Evolutionary conservation across 2,797 vertebrate genomes (phyloP).

Genomic region (Clarias laeviceps): DNA sequence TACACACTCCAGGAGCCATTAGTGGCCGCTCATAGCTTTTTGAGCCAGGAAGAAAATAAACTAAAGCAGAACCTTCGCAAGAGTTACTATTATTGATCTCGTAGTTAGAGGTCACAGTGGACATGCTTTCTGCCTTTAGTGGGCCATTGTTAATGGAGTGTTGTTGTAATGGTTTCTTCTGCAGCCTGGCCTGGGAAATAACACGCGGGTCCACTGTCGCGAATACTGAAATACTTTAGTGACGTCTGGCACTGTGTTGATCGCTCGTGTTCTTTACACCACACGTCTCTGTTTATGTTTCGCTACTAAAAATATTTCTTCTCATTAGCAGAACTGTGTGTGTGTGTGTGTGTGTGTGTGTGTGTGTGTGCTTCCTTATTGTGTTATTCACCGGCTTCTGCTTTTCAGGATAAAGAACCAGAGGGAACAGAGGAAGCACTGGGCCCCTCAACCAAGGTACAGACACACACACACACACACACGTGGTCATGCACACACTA

Average conservation of each 20-base stretch:
- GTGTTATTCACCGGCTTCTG: conserved; percentile 54
- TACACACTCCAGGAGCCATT: not conserved
- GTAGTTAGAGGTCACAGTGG: not conserved
- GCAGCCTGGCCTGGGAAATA: not conserved
- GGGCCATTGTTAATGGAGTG: conserved; percentile 16
- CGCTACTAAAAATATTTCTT: conserved; percentile 44
- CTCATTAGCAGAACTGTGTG: conserved; percentile 17
- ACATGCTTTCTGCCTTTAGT: not conserved
- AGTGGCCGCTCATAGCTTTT: not conserved
- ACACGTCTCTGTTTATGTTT: conserved; percentile 41
- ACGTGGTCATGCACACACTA: not conserved
- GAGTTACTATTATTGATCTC: not conserved
- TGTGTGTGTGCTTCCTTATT: conserved; percentile 61
- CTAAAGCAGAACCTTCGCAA: not conserved
- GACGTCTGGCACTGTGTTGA: conserved; percentile 20
- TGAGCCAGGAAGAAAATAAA: not conserved
- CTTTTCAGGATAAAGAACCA: conserved; percentile 84
- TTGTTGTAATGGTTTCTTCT: conserved; percentile 1
- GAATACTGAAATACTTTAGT: not conserved
- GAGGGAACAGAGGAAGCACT: conserved; percentile 76
- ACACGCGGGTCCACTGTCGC: conserved; percentile 8
- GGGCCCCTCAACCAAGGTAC: conserved; percentile 84
- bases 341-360: conserved; percentile 39
- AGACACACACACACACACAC: conserved; percentile 16
- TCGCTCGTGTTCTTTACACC: conserved; percentile 1